Evolutionary conservation across 1,140 invertebrate genomes (phyloP).

Genomic region (Aphelenchoides avenae): DNA sequence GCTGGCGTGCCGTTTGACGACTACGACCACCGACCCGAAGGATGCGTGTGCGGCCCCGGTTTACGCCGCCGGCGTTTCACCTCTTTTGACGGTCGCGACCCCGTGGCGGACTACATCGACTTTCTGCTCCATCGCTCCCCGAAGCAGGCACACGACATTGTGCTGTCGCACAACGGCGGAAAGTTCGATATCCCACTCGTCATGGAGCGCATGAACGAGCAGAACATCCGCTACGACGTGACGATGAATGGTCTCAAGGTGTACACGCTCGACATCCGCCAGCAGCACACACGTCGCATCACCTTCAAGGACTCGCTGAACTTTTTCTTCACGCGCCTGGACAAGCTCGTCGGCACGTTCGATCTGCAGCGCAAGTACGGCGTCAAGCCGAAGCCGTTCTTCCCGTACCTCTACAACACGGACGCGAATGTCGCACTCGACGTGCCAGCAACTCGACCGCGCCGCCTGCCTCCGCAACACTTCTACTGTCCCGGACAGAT

Average conservation of each 20-base stretch:
- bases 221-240: neutral
- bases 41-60: conserved; percentile 7
- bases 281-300: neutral
- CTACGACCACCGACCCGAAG: neutral
- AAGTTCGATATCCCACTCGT: conserved; percentile 16
- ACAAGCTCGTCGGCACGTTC: conserved; percentile 2
- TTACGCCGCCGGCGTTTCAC: conserved; percentile 4
- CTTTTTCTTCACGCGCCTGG: conserved; percentile 12
- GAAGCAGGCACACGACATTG: neutral
- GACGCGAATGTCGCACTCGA: neutral
- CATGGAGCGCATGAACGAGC: neutral
- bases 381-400: conserved; percentile 11
- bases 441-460: too few species aligned
- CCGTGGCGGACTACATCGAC: conserved; percentile 11
- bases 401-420: conserved; percentile 13
- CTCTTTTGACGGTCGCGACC: neutral
- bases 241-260: conserved; percentile 12
- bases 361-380: too few species aligned
- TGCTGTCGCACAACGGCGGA: neutral
- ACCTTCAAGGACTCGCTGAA: conserved; percentile 15
- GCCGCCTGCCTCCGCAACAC: neutral
- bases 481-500: neutral
- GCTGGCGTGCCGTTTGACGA: conserved; percentile 1
- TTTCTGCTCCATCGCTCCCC: neutral
- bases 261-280: conserved; percentile 1